phyloP scores from a whole-genome alignment of 2,888 invertebrate genomes.

The Tipula confusa region DNA sequence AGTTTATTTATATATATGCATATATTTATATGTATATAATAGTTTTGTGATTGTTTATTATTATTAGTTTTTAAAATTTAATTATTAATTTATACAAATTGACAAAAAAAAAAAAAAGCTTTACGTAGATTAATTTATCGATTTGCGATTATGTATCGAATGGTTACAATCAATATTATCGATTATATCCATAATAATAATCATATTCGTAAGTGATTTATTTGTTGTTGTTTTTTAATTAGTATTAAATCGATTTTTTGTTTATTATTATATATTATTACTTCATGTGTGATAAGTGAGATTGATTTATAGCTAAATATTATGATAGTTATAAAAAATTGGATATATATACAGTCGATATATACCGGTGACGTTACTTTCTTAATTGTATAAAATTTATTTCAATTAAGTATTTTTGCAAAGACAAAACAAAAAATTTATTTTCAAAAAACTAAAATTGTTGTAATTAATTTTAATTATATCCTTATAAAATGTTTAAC shows the following conservation, averaged over 20 bases:
- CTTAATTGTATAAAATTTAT: no score
- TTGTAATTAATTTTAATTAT: conserved; percentile 14
- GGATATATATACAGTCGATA: no score
- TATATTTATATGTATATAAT: no score
- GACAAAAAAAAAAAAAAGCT: background rate
- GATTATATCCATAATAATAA: conserved; percentile 3
- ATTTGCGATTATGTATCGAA: background rate
- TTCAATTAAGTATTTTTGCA: background rate
- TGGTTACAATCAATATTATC: background rate
- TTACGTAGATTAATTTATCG: background rate
- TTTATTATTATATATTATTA: no score
- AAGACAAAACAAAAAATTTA: background rate
- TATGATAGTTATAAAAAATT: no score
- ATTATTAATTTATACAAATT: background rate
- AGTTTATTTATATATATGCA: no score
- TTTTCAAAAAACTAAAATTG: no score
- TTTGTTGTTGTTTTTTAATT: background rate
- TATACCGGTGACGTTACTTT: no score
- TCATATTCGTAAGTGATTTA: background rate
- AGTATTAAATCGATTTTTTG: background rate
- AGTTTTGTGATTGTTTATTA: background rate
- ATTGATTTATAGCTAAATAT: no score
- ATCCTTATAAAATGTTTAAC: background rate
- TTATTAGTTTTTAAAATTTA: background rate
- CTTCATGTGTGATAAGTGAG: no score